Conservation (phyloP, 2,113 vertebrate genomes). For the Salvelinus sp. region DNA sequence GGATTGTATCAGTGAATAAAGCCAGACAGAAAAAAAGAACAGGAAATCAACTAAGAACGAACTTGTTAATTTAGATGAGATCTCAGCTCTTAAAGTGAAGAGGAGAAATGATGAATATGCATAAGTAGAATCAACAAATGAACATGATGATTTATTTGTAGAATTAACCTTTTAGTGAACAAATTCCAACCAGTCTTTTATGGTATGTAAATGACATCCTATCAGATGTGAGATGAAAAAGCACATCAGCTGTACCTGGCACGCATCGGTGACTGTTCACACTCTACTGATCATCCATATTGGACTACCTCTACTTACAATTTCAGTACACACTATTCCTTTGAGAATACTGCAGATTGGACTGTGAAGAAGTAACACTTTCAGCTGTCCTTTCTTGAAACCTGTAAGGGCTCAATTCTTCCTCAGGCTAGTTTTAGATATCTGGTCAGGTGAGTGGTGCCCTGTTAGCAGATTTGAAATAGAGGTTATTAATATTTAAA, state of each 20-base stretch:
- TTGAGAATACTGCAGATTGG: not conserved
- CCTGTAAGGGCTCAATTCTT: not conserved
- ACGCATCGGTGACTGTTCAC: not conserved
- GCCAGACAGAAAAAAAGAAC: not conserved
- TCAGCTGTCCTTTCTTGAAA: slow-evolving; percentile 4
- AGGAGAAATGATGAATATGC: not conserved
- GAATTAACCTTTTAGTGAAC: not conserved
- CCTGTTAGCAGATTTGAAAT: slow-evolving; percentile 40
- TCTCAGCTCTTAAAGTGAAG: not conserved
- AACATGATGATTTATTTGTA: not conserved
- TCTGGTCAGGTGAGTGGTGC: slow-evolving; percentile 21
- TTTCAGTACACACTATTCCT: not conserved
- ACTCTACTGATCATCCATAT: too few relatives aligned
- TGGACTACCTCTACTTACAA: too few relatives aligned
- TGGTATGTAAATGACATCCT: not conserved
- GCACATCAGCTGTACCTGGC: not conserved
- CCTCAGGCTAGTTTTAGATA: too few relatives aligned
- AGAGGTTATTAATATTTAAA: slow-evolving; percentile 46
- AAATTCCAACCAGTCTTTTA: not conserved
- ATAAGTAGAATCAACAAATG: not conserved
- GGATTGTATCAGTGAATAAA: not conserved
- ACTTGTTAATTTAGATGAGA: not conserved
- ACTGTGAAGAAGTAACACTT: not conserved
- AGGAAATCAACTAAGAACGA: not conserved
- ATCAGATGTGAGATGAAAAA: not conserved